Base-by-base conservation (phyloP, 2,113 vertebrate genomes). In the Todiramphus chloris region DNA sequence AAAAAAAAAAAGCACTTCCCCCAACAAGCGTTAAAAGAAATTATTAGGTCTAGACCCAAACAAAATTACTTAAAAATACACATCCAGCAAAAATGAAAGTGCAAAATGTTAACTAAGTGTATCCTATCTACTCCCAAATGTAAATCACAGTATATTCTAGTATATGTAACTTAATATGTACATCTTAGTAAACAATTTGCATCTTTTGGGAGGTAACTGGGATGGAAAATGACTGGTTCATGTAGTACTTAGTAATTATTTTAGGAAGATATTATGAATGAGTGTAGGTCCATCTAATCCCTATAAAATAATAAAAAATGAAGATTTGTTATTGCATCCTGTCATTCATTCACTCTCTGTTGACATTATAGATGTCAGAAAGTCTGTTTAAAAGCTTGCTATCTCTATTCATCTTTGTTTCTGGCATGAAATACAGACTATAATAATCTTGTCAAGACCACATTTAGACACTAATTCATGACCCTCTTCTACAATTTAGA, bases 391-490 rank as follows among this genome's bases (percentile, higher is more conserved):
- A 97, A 97, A 96, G 87, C 94, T 95, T 96, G 94, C 94, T 95
- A 97, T 97, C 94, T 97, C 95, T 95, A 96, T 96, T 91, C 93
- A 93, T 96, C 96, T 97, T 95, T 95, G 91, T 93, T 97, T 94
- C 95, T 97, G 94, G 93, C 96, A 96, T 89, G 94, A 97, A 96
- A 96, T 94, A 96, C 83, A 87, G 87, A 96, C 94, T 84, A 62
- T 94, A 95, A 97, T 97, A 96, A 97, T 87, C 96, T 97, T 95
- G 96, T 97, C 96, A 97, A 96, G 51, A 16, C 83, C 68, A 79
- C 92, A 92, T 93, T 96, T 95, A 97, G 95, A 95, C 96, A 95
- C 89, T 94, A 97, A 96, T 97, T 97, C 90, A 95, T 97, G 96
- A 96, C 83, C 77, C 80, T 95, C 69, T 92, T 74, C 80, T 91